Conservation (phyloP, 2,888 invertebrate genomes). For the Eristalis arbustorum region DNA sequence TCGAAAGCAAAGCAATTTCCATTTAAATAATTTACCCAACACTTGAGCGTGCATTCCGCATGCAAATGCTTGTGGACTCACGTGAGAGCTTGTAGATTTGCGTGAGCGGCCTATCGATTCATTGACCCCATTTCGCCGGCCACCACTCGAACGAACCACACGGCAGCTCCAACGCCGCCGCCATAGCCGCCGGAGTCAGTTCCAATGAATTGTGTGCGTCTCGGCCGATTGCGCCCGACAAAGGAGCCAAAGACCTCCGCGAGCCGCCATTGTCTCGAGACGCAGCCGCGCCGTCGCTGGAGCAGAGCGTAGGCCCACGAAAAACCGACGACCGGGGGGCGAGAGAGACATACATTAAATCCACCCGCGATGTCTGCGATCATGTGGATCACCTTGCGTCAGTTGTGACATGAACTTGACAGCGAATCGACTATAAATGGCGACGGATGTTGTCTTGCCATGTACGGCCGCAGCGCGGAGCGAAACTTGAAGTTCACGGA, state of each 20-base stretch:
- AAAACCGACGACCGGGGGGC: background rate
- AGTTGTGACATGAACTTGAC: constrained; percentile 66
- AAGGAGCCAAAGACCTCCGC: constrained; percentile 9
- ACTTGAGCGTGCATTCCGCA: constrained; percentile 57
- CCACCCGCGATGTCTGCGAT: constrained; percentile 62
- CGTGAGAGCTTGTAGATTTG: constrained; percentile 37
- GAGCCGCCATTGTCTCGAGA: background rate
- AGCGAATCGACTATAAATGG: constrained; percentile 49
- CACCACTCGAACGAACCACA: background rate
- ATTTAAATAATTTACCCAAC: constrained; percentile 64
- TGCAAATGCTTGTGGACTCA: constrained; percentile 52
- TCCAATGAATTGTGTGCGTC: background rate
- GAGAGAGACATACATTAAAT: constrained; percentile 42
- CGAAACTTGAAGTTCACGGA: background rate
- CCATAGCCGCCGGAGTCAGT: background rate
- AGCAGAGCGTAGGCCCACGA: constrained; percentile 14
- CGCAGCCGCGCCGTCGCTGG: background rate
- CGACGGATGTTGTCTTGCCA: constrained; percentile 52
- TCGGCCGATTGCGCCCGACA: background rate
- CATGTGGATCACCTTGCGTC: constrained; percentile 65
- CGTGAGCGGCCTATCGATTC: constrained; percentile 45
- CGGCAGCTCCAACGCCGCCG: background rate
- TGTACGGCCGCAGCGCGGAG: constrained; percentile 20
- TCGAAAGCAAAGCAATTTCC: background rate
- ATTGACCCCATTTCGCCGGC: constrained; percentile 33